Evolutionary conservation across 2,797 vertebrate species (phyloP).

Genomic region (Salmo trutta): DNA sequence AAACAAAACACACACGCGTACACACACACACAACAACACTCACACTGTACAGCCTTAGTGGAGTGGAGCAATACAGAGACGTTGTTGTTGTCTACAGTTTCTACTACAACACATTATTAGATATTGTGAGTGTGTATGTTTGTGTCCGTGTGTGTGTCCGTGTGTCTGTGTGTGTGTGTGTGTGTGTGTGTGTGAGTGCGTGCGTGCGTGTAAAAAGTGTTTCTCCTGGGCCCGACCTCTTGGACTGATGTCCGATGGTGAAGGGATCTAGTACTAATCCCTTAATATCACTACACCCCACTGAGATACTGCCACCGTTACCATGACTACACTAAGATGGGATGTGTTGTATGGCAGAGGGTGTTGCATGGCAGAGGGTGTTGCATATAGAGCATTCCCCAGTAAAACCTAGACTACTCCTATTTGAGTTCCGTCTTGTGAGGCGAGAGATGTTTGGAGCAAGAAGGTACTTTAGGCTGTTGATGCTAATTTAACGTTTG

Average conservation of each 20-base stretch:
- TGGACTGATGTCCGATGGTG: constrained; percentile 57
- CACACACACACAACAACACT: too few species aligned
- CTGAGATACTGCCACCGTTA: constrained; percentile 56
- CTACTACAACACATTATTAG: background rate
- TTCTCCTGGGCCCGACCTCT: constrained; percentile 16
- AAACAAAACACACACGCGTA: background rate
- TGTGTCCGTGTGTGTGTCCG: constrained; percentile 5
- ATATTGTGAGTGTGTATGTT: constrained; percentile 5
- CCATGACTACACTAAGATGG: constrained; percentile 53
- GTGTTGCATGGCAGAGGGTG: background rate
- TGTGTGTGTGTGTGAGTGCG: constrained; percentile 10
- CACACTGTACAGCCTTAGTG: background rate
- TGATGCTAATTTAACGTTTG: background rate
- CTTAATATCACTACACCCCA: constrained; percentile 62
- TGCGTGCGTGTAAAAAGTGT: background rate
- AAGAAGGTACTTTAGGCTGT: background rate
- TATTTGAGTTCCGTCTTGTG: background rate
- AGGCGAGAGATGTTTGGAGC: background rate
- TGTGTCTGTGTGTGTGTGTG: background rate
- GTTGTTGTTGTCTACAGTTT: background rate
- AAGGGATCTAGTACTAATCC: constrained; percentile 67
- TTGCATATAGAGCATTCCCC: background rate
- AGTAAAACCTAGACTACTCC: background rate
- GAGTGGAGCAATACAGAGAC: background rate
- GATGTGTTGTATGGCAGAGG: constrained; percentile 29